Evolutionary conservation across 1,140 invertebrate genomes (phyloP), one percentile per base, ranked within the genome.

Genomic region (Chrysoperla carnea): DNA sequence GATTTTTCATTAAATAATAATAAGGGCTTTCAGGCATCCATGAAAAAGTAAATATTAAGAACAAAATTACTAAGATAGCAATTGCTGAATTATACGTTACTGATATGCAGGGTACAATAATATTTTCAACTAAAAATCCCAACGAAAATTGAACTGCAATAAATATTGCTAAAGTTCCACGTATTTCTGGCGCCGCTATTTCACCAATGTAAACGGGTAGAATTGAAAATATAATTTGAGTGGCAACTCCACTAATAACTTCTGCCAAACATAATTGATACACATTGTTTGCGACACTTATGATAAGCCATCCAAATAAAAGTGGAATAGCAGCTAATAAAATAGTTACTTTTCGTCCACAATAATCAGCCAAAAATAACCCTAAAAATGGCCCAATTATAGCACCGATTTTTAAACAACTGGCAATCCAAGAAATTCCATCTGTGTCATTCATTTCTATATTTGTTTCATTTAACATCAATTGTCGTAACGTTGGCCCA

Each of bases 11-110:
- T 53, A 76, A 82, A 33, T 4, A 33, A 81, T 85, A 93, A 41
- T 84, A 74, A 0, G 89, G 89, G 0, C 86, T 91, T 61, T 93
- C 88, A 0, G 89, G 88, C 37, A 90, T 81, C 12, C 78, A 55
- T 41, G 81, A 69, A 57, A 71, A 59, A 6, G 43, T 39, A 1
- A 53, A 4, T 37, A 53, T 54, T 41, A 68, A 67, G 6, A 69
- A 17, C 5, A 64, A 37, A 12, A 70, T 67, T n/a, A 74, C 50
- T 6, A 61, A 15, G 1, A 68, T 52, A 13, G 64, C 67, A 35
- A 68, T 50, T 0, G 69, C 39, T 27, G 71, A 66, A 7, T 75
- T 54, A n/a, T 53, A 54, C 39, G 60, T 45, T 62, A 63, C 72
- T 42, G 53, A 51, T n/a, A 66, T 50, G 38, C 52, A 62, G 8